Evolutionary conservation across 2,797 vertebrate species (phyloP).

Genomic region (Silurus lanzhouensis): DNA sequence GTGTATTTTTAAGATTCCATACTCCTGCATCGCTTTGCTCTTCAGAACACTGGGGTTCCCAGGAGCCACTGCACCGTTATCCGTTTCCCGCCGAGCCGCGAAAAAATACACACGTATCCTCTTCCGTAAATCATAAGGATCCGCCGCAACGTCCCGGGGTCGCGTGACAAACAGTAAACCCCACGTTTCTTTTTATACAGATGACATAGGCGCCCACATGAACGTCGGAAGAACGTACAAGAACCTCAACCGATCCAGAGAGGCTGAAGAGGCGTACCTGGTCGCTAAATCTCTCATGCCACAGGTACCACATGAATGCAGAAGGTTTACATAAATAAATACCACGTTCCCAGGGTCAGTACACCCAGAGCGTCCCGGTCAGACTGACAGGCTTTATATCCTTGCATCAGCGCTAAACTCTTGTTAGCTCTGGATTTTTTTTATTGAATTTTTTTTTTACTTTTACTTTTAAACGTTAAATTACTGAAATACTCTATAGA

Average conservation of each 20-base stretch:
- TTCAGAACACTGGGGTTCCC: slow-evolving; percentile 31
- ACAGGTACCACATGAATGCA: slow-evolving; percentile 77
- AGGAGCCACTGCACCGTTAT: slow-evolving; percentile 30
- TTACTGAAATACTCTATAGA: too few species aligned
- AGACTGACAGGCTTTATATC: too few species aligned
- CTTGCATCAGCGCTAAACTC: too few species aligned
- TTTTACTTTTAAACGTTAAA: too few species aligned
- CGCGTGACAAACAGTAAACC: too few species aligned
- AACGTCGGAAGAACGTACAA: slow-evolving; percentile 99
- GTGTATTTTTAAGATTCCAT: slow-evolving; percentile 63
- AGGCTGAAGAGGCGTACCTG: slow-evolving; percentile 95
- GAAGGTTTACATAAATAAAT: too few species aligned
- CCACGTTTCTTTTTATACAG: too few species aligned
- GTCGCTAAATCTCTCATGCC: slow-evolving; percentile 97
- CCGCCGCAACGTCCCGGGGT: too few species aligned
- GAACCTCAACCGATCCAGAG: slow-evolving; percentile 92
- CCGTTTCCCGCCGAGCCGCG: slow-evolving; percentile 4
- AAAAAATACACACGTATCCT: background rate
- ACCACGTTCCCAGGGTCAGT: too few species aligned
- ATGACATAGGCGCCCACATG: slow-evolving; percentile 97
- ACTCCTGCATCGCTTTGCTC: slow-evolving; percentile 41
- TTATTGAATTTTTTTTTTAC: too few species aligned
- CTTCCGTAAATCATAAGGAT: background rate
- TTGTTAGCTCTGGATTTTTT: too few species aligned
- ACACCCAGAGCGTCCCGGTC: too few species aligned